Percentiles rank a stretch among this genome's conserved stretches.
These are phyloP conservation scores for Macaca fascicularis DNA, from an alignment of 2,113 vertebrate genomes.

Conservation along the genomic window T2T-MFA8v1.1 NC_088379.1:72425501-72426000, in stretches of 20 bases:
- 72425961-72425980: too few relatives aligned
- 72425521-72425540: not conserved
- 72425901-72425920: too few relatives aligned
- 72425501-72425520: not conserved
- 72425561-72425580: constrained; percentile 69
- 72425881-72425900: too few relatives aligned
- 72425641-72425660: constrained; percentile 84
- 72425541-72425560: not conserved
- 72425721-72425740: not conserved
- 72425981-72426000: too few relatives aligned
- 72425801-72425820: too few relatives aligned
- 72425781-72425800: too few relatives aligned
- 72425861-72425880: too few relatives aligned
- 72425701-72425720: not conserved
- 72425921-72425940: too few relatives aligned
- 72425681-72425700: constrained; percentile 34
- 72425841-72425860: too few relatives aligned
- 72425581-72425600: constrained; percentile 79
- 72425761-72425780: not conserved
- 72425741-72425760: not conserved
- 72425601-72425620: constrained; percentile 82
- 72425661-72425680: not conserved
- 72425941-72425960: too few relatives aligned
- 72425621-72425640: constrained; percentile 89
- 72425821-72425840: too few relatives aligned